Conservation (phyloP, 2,113 vertebrate species). For the Pseudopipra pipra region DNA sequence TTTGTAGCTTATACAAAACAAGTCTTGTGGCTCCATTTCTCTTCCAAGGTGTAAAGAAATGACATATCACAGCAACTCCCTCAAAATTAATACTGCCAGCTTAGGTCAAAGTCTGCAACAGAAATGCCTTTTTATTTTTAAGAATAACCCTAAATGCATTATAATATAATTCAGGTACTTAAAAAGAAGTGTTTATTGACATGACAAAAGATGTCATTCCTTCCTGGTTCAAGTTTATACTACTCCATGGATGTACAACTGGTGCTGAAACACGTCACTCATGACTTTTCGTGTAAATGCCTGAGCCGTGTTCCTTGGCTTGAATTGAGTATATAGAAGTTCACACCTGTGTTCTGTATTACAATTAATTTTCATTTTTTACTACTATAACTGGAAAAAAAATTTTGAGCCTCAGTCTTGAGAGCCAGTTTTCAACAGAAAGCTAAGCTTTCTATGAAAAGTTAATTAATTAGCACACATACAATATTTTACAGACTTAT, state of each 20-base stretch:
- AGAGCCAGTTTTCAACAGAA: neutral
- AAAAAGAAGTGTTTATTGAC: neutral
- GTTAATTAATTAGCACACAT: neutral
- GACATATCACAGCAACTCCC: neutral
- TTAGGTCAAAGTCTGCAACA: neutral
- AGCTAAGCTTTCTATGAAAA: neutral
- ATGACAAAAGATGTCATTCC: neutral
- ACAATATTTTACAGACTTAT: neutral
- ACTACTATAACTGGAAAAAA: neutral
- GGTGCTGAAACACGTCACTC: accelerated
- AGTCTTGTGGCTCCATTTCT: neutral
- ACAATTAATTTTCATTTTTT: neutral
- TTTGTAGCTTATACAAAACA: neutral
- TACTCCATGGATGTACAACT: neutral
- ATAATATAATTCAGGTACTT: neutral
- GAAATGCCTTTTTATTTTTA: neutral
- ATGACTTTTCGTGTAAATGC: neutral
- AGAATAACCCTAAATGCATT: neutral
- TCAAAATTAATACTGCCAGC: neutral
- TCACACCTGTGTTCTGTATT: neutral
- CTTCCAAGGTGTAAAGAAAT: neutral
- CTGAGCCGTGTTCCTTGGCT: neutral
- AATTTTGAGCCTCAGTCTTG: neutral
- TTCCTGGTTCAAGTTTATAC: neutral
- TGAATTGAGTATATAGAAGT: neutral